Conservation (phyloP, 2,888 invertebrate species). For the Campaea margaritaria region DNA sequence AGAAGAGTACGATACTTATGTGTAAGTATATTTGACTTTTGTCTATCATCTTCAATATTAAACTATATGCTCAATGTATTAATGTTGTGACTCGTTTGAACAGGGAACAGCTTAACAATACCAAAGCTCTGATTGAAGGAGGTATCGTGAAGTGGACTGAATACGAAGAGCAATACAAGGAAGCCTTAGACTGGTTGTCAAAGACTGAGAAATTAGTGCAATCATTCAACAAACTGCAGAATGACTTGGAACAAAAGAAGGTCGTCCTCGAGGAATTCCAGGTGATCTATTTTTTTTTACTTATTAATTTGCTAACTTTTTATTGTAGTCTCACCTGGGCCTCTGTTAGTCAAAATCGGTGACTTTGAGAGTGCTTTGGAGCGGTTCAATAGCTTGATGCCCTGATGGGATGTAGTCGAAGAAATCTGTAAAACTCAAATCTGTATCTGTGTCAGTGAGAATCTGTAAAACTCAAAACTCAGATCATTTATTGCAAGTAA, state of each 20-base stretch:
- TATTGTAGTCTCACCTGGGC: no score
- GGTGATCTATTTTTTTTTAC: slow-evolving; percentile 53
- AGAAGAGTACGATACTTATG: slow-evolving; percentile 95
- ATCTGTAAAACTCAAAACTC: no score
- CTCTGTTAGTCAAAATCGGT: no score
- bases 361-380: no score
- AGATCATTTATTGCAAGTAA: no score
- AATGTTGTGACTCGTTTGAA: slow-evolving; percentile 30
- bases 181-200: slow-evolving; percentile 95
- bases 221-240: slow-evolving; percentile 95
- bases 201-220: slow-evolving; percentile 96
- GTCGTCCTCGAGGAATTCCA: slow-evolving; percentile 96
- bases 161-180: slow-evolving; percentile 96
- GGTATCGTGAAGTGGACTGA: slow-evolving; percentile 98
- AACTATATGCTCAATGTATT: slow-evolving; percentile 5
- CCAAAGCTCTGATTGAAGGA: slow-evolving; percentile 92
- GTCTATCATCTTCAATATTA: not conserved
- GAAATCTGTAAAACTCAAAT: no score
- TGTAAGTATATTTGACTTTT: slow-evolving; percentile 79
- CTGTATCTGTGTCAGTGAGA: no score
- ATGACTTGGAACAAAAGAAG: slow-evolving; percentile 95
- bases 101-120: slow-evolving; percentile 91
- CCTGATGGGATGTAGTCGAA: no score
- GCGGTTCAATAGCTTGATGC: no score
- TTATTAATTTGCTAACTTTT: no score